phyloP scores from a whole-genome alignment of 2,797 vertebrate species.

The Gymnoscopelus braueri region DNA sequence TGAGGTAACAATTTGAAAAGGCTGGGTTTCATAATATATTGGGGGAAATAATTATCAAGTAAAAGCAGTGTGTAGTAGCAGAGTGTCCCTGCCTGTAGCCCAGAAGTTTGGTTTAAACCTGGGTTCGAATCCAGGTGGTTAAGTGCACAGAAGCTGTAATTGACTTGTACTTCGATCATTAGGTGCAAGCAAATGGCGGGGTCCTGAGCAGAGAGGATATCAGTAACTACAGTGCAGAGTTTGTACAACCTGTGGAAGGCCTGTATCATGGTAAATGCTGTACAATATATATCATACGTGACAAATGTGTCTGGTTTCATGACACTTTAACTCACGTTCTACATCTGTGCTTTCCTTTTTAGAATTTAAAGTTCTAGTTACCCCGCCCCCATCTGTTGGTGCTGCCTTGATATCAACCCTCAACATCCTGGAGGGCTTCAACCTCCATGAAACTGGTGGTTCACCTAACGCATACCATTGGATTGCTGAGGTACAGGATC shows the following conservation, averaged over 20 bases:
- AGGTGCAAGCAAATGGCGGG: slow-evolving; percentile 84
- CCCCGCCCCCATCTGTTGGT: slow-evolving; percentile 86
- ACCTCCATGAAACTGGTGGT: slow-evolving; percentile 74
- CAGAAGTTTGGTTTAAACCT: not conserved
- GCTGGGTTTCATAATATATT: not conserved
- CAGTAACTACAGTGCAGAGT: slow-evolving; percentile 81
- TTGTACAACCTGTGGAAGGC: slow-evolving; percentile 80
- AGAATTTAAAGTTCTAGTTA: slow-evolving; percentile 87
- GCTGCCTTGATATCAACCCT: slow-evolving; percentile 84
- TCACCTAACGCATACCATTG: slow-evolving; percentile 78
- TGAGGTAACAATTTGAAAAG: slow-evolving; percentile 72
- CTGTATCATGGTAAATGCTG: slow-evolving; percentile 80
- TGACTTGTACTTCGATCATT: too few species aligned
- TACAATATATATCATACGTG: not conserved
- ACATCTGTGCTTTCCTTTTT: slow-evolving; percentile 29
- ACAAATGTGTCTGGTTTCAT: not conserved
- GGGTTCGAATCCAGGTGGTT: not conserved
- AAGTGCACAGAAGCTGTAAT: too few species aligned
- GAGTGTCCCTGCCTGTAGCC: too few species aligned
- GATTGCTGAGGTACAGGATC: slow-evolving; percentile 81
- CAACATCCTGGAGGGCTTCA: slow-evolving; percentile 84
- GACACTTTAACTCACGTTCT: not conserved
- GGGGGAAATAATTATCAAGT: too few species aligned
- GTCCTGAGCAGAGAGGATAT: slow-evolving; percentile 87
- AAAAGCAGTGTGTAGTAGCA: too few species aligned